Evolutionary conservation across 2,113 vertebrate species (phyloP), one percentile per base, ranked within the genome.

Genomic region (Australoheros scitulus): DNA sequence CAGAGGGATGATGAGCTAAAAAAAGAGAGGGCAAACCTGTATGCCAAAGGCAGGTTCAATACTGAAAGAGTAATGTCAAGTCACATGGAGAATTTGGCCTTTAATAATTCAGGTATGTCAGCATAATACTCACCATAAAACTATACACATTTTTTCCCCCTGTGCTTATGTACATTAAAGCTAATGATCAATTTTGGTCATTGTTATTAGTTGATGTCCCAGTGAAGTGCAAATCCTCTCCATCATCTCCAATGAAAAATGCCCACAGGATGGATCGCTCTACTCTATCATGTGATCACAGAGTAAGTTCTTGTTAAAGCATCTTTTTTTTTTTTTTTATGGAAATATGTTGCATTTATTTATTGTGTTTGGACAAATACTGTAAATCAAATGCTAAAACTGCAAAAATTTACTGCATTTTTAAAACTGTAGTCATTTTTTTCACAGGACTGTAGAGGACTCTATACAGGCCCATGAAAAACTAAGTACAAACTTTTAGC

Each of bases 171-270:
- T 22, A 10, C 0, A 13, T 77, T 77, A 18, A 41, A 77, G 38
- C 56, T 82, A 4, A 82, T 56, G 2, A 36, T 65, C 26, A 2
- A 5, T 2, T 15, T 43, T 75, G 79, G 1, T 84, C 24, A 56
- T 32, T 80, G 10, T 36, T 89, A 11, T 57, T 68, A 94, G 92
- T 82, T 81, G 93, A 94, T 55, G 81, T 93, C 36, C 94, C 95
- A 76, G 50, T 93, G 84, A 95, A 95, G 83, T 96, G 95, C 70
- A 95, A 96, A 88, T 96, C 95, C 5, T 96, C 95, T 14, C 95
- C 95, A 59, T 96, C 96, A 3, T 96, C 95, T 10, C 95, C 95
- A 55, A 95, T 96, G 96, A 96, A 96, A 91, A 93, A 93, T 3
- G 63, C 90, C 18, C 92, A 91, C 90, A 96, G 92, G 89, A 96